Evolutionary conservation across 30 jellyfish, hydroid and myxozoan species (phyloP).

Genomic region (Turritopsis rubra): DNA sequence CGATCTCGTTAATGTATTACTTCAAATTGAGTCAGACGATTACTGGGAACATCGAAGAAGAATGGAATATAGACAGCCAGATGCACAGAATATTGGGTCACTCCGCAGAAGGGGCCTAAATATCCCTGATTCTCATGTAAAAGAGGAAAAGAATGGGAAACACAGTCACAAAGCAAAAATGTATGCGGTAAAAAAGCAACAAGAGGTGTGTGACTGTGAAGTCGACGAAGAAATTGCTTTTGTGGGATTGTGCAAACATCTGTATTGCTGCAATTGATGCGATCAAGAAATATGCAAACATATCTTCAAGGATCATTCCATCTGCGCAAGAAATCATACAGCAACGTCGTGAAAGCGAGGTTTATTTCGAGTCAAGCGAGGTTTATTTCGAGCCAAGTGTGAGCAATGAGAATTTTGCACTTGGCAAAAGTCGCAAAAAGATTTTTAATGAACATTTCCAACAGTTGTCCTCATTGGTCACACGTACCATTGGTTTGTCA

Average conservation of each 20-base stretch:
- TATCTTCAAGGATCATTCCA: not conserved
- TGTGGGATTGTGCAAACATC: not conserved
- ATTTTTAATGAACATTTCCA: too few relatives aligned
- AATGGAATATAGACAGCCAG: too few relatives aligned
- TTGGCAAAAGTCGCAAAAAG: not conserved
- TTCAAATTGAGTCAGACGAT: conserved; percentile 5
- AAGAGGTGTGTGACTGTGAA: not conserved
- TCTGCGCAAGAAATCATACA: too few relatives aligned
- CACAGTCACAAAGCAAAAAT: too few relatives aligned
- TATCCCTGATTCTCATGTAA: too few relatives aligned
- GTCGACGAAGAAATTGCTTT: too few relatives aligned
- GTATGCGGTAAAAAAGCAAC: not conserved
- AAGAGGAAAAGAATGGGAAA: too few relatives aligned
- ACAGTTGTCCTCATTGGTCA: too few relatives aligned
- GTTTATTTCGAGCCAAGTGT: not conserved
- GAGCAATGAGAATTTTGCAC: not conserved
- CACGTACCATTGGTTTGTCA: too few relatives aligned
- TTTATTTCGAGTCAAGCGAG: too few relatives aligned
- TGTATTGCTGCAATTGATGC: not conserved
- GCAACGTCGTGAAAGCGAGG: not conserved
- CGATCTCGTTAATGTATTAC: conserved; percentile 1
- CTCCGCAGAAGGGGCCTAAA: too few relatives aligned
- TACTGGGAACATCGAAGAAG: not conserved
- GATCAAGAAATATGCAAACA: not conserved
- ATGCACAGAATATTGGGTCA: too few relatives aligned